A percentile compares a stretch with the other conserved stretches of the same genome.
These are phyloP conservation scores for Tipula helvola DNA, from an alignment of 2,888 invertebrate species.

Conservation along the genomic window DNA sequence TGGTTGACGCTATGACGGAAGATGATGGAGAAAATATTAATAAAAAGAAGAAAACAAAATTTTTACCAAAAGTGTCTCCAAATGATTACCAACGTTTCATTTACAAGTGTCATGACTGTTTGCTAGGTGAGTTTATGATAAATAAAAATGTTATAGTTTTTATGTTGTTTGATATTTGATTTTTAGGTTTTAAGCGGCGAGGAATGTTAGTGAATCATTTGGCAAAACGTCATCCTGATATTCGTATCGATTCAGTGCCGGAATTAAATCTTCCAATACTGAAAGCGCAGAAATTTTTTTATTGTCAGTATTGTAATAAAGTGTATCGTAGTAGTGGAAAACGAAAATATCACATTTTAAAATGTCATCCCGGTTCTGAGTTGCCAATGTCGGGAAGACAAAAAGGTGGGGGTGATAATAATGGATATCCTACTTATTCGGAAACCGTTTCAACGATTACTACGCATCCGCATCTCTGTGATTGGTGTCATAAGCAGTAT, in stretches of 20 bases:
- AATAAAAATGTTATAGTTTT: neutral
- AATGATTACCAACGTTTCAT: conserved; percentile 59
- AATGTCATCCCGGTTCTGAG: conserved; percentile 62
- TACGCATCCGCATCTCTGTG: conserved; percentile 56
- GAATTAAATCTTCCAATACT: conserved; percentile 68
- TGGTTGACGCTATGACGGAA: neutral
- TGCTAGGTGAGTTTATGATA: conserved; percentile 35
- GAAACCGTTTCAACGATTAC: conserved; percentile 61
- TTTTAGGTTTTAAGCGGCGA: conserved; percentile 55
- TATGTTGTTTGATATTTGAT: neutral
- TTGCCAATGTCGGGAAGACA: conserved; percentile 36
- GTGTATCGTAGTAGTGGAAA: conserved; percentile 76
- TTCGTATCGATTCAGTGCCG: conserved; percentile 50
- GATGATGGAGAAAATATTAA: neutral
- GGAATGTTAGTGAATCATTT: conserved; percentile 80
- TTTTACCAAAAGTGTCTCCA: conserved; percentile 26
- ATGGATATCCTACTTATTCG: conserved; percentile 45
- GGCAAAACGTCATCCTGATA: conserved; percentile 59
- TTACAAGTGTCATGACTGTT: conserved; percentile 64
- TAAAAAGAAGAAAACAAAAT: conserved; percentile 20
- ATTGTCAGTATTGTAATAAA: conserved; percentile 75
- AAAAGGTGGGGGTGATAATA: conserved; percentile 19
- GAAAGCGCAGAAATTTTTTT: conserved; percentile 63
- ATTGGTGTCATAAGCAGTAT: conserved; percentile 79
- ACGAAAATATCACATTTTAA: conserved; percentile 66